Conservation (phyloP, 1,140 invertebrate genomes). For the Drosophila insularis region DNA sequence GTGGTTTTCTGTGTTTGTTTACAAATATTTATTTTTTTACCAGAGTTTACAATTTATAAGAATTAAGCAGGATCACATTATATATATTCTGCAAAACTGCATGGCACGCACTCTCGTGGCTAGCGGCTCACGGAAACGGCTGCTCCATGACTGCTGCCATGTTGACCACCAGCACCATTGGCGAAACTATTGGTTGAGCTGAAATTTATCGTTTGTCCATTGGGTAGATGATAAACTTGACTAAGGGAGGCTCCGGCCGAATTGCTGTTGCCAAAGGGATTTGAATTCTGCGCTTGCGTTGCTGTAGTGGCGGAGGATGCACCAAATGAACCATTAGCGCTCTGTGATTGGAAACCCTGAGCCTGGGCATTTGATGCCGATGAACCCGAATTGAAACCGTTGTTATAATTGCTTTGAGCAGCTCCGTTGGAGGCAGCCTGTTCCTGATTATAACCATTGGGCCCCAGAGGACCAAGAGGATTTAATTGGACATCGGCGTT, state of each 20-base stretch:
- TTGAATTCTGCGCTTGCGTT: conserved; percentile 70
- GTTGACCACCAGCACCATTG: conserved; percentile 68
- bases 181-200: conserved; percentile 80
- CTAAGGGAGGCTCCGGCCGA: conserved; percentile 74
- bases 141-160: conserved; percentile 63
- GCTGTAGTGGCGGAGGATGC: conserved; percentile 78
- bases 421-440: conserved; percentile 71
- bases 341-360: conserved; percentile 73
- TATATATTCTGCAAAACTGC: neutral
- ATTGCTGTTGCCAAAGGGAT: conserved; percentile 67
- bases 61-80: conserved; percentile 3
- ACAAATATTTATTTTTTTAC: conserved; percentile 48
- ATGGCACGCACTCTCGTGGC: neutral
- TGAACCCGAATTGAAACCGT: conserved; percentile 50
- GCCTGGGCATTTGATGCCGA: conserved; percentile 68
- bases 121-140: conserved; percentile 67
- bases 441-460: conserved; percentile 63
- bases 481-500: conserved; percentile 54
- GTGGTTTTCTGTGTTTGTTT: neutral
- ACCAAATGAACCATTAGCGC: conserved; percentile 69
- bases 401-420: conserved; percentile 51
- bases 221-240: conserved; percentile 75
- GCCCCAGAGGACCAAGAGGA: conserved; percentile 43
- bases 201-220: conserved; percentile 80
- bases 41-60: conserved; percentile 21